A percentile compares a stretch with the other conserved stretches of the same genome.
Evolutionary conservation across 2,797 vertebrate species (phyloP).

Genomic region (Manis javanica): DNA sequence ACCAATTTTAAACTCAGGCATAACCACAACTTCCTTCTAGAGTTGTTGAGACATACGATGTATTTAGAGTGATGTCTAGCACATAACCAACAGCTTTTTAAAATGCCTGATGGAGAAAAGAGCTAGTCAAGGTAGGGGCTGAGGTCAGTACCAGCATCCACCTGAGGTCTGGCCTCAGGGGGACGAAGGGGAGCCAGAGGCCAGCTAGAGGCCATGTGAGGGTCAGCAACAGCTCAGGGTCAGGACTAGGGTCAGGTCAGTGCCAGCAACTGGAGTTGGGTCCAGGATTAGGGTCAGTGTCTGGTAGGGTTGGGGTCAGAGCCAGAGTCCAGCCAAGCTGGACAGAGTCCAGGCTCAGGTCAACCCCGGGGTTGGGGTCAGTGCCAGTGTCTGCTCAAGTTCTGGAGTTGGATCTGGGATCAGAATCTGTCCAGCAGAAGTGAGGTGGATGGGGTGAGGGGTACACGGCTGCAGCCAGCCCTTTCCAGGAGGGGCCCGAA

Average conservation of each 20-base stretch:
- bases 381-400: not conserved
- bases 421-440: not conserved
- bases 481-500: not conserved
- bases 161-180: too few relatives aligned
- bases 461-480: not conserved
- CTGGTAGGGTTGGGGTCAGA: not conserved
- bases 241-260: not conserved
- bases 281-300: not conserved
- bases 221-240: not conserved
- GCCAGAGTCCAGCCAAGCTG: not conserved
- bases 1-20: not conserved
- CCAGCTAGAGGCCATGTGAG: not conserved
- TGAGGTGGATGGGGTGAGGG: not conserved
- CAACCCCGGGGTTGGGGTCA: not conserved
- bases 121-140: not conserved
- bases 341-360: not conserved
- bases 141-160: not conserved
- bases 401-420: not conserved
- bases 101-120: conserved; percentile 16
- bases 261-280: not conserved
- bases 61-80: conserved; percentile 3
- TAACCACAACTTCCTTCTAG: not conserved
- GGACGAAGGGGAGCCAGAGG: too few relatives aligned
- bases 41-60: not conserved
- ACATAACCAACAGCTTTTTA: not conserved